Percentiles rank a stretch among this genome's conserved stretches.
phyloP scores from a whole-genome alignment of 2,797 vertebrate species.

The Sebastes itinus region DNA sequence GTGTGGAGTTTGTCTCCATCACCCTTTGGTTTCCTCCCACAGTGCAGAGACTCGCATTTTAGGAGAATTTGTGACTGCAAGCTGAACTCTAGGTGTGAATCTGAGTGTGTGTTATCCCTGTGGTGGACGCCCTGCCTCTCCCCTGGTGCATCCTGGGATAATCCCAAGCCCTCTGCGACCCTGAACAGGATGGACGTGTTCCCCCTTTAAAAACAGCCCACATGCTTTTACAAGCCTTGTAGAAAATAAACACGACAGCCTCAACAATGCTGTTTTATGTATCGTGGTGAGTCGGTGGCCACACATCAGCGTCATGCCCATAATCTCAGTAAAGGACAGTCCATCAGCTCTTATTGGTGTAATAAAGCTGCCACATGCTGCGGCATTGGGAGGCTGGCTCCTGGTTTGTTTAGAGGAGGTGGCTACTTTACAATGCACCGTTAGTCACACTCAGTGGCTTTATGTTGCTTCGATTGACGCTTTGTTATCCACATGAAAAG shows the following conservation, averaged over 20 bases:
- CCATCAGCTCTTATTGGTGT: constrained; percentile 10
- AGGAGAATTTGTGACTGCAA: not conserved
- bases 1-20: not conserved
- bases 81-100: not conserved
- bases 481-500: not conserved
- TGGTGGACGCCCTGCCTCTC: not conserved
- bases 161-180: not conserved
- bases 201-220: not conserved
- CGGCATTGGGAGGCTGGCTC: not conserved
- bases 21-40: not conserved
- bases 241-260: not conserved
- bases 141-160: constrained; percentile 10
- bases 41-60: not conserved
- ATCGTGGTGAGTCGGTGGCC: not conserved
- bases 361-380: constrained; percentile 20
- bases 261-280: not conserved
- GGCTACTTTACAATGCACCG: not conserved
- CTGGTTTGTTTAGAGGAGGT: not conserved
- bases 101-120: not conserved
- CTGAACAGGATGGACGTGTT: not conserved
- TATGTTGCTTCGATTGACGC: not conserved
- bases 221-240: not conserved
- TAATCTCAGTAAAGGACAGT: not conserved
- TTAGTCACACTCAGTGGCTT: not conserved
- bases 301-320: not conserved